These are phyloP conservation scores for Nomada hirtipes DNA, from an alignment of 2,888 invertebrate species.

Conservation along the genomic window DNA sequence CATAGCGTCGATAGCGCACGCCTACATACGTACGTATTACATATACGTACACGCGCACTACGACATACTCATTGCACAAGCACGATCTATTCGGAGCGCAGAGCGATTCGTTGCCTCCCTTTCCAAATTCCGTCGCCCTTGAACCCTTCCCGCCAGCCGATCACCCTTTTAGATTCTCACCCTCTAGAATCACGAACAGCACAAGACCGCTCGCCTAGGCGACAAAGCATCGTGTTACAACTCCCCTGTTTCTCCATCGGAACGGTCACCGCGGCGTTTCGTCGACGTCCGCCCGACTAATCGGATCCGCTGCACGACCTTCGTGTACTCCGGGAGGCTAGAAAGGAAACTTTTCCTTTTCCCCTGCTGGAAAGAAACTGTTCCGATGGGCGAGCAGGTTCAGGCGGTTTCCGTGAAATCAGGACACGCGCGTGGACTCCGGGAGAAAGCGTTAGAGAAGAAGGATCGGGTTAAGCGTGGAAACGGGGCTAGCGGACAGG, in stretches of 20 bases:
- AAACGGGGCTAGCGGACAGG: background rate
- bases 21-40: background rate
- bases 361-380: conserved; percentile 39
- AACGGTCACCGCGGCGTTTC: conserved; percentile 16
- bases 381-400: conserved; percentile 1
- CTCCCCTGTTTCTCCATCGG: conserved; percentile 39
- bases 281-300: conserved; percentile 47
- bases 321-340: conserved; percentile 26
- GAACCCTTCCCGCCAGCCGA: conserved; percentile 63
- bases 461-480: background rate
- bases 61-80: conserved; percentile 49
- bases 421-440: conserved; percentile 57
- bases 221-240: conserved; percentile 64
- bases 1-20: conserved; percentile 3
- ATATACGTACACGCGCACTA: background rate
- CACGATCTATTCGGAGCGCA: conserved; percentile 19
- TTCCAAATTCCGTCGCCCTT: conserved; percentile 55
- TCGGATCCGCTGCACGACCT: conserved; percentile 27
- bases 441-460: conserved; percentile 67
- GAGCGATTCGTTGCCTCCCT: conserved; percentile 25
- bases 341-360: conserved; percentile 46
- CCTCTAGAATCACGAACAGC: conserved; percentile 53
- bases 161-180: conserved; percentile 60
- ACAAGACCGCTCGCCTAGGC: conserved; percentile 48
- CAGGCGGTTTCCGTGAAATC: conserved; percentile 62